phyloP scores from a whole-genome alignment of 2,888 invertebrate species.

The Megastigmus dorsalis region DNA sequence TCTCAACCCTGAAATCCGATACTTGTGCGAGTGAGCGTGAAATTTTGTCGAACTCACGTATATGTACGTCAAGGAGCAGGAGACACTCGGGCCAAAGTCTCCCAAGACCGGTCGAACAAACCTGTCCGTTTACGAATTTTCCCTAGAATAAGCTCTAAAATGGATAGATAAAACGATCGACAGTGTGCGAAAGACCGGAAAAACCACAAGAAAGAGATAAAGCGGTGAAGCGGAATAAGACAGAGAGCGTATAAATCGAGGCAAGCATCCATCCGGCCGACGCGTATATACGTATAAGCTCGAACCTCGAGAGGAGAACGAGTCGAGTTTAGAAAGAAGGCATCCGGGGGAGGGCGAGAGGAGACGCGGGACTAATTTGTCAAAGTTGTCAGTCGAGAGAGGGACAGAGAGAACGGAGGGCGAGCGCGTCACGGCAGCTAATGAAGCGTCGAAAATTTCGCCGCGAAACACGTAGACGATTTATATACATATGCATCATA shows the following conservation, averaged over 20 bases:
- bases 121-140: conserved; percentile 17
- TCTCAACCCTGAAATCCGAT: conserved; percentile 18
- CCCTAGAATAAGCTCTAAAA: neutral
- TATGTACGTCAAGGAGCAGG: conserved; percentile 2
- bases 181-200: conserved; percentile 41
- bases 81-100: too few species aligned
- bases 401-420: conserved; percentile 50
- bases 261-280: neutral
- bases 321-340: neutral
- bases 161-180: neutral
- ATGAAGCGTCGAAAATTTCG: conserved; percentile 72
- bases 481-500: too few species aligned
- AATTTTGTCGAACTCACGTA: neutral
- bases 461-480: conserved; percentile 70
- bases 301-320: neutral
- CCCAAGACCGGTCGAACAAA: conserved; percentile 11
- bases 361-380: conserved; percentile 58
- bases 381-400: conserved; percentile 62
- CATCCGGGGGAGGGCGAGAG: neutral
- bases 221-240: too few species aligned
- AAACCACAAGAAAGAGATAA: conserved; percentile 32
- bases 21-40: conserved; percentile 7
- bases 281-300: neutral
- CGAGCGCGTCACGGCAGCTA: conserved; percentile 63
- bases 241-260: neutral